Evolutionary conservation across 2,797 vertebrate genomes (phyloP), one percentile per base, ranked within the genome.

Genomic region (Typhlichthys subterraneus): DNA sequence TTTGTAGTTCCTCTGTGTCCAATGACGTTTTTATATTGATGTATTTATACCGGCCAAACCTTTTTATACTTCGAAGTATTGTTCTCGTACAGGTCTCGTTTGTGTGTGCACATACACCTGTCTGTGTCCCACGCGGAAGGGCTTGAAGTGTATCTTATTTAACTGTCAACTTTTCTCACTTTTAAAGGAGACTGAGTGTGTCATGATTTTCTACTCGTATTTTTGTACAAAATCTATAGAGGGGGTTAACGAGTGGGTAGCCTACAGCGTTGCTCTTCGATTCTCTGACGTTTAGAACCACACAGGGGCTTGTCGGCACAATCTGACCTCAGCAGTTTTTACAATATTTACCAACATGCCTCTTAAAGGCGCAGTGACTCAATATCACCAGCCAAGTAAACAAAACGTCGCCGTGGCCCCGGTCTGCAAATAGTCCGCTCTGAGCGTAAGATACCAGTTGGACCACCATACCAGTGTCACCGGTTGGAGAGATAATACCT

Each of bases 141-240:
- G 96, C 97, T 99, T 98, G 95, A 97, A 94, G 96, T 95, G 96
- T 95, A 95, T 96, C 94, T 97, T 97, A 97, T 98, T 99, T 97
- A 95, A 97, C 95, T 93, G 94, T 96, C 95, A 93, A 96, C 94
- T 95, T 96, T 95, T 96, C 95, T 97, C 94, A 96, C 95, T 96
- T 88, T 92, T 87, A 86, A 23, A 94, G 91, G 93, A 95, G 96
- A 96, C 95, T 92, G 96, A 96, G 96, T 95, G 95, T 98, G 96
- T 96, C 95, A 95, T 98, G 96, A 90, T 98, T 99, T 98, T 98
- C 95, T 98, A 96, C 96, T 94, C 98, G 97, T 98, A 99, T 99
- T 99, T 99, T 99, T 99, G 97, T 99, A 99, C 94, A 97, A 98
- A 98, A 97, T 96, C 93, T 98, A 97, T 97, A 93, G 94, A 95